Evolutionary conservation across 2,113 vertebrate species (phyloP).

Genomic region (Polyodon spathula): DNA sequence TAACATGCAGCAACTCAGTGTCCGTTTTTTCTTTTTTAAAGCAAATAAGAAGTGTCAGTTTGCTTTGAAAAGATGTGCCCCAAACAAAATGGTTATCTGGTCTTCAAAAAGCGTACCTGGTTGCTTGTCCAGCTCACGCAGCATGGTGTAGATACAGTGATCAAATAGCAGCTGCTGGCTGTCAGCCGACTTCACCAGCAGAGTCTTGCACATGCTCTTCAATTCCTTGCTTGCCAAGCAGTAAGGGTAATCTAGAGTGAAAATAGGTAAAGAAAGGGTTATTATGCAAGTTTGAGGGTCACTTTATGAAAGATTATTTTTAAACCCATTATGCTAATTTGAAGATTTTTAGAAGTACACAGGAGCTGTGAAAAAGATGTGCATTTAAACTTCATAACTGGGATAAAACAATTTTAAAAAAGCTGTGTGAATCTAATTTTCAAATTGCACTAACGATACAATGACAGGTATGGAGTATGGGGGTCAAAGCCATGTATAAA

Average conservation of each 20-base stretch:
- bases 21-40: no score
- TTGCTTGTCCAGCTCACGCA: conserved; percentile 78
- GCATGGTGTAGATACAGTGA: conserved; percentile 84
- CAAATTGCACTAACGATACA: no score
- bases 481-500: no score
- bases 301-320: neutral
- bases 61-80: no score
- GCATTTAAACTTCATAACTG: no score
- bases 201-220: conserved; percentile 56
- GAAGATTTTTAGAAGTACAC: no score
- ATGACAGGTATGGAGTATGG: no score
- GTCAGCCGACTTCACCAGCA: conserved; percentile 53
- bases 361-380: no score
- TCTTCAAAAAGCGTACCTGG: conserved; percentile 39
- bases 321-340: neutral
- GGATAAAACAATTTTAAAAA: no score
- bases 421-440: no score
- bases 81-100: neutral
- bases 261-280: neutral
- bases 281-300: neutral
- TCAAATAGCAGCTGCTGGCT: conserved; percentile 79
- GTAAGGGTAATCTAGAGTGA: conserved; percentile 80
- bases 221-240: conserved; percentile 78
- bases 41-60: no score
- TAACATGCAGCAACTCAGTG: no score